phyloP scores from a whole-genome alignment of 2,888 invertebrate species.

The Chrysodeixis includens region DNA sequence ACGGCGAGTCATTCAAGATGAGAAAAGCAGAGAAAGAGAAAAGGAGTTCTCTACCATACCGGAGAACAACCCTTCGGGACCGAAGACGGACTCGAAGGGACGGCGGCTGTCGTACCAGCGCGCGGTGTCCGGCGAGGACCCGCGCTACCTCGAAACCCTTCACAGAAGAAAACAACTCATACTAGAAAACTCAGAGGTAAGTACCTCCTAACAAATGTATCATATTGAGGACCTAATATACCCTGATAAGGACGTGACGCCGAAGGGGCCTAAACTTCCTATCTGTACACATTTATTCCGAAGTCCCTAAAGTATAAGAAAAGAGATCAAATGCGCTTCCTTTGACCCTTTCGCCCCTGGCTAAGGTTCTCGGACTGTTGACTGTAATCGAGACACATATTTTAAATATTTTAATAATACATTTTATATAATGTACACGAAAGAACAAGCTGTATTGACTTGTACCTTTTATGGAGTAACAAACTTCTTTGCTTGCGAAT shows the following conservation, averaged over 20 bases:
- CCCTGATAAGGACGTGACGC: not conserved
- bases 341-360: conserved; percentile 22
- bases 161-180: conserved; percentile 68
- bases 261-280: not conserved
- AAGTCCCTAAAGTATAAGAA: conserved; percentile 5
- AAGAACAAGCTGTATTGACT: not conserved
- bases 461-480: not conserved
- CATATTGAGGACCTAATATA: not conserved
- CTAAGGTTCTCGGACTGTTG: conserved; percentile 13
- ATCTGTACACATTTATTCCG: not conserved
- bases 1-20: conserved; percentile 78
- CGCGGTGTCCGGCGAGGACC: conserved; percentile 84
- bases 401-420: conserved; percentile 8
- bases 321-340: conserved; percentile 9
- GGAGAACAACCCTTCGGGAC: conserved; percentile 64
- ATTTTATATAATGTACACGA: not conserved
- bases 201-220: conserved; percentile 9
- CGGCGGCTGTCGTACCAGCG: conserved; percentile 83
- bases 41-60: conserved; percentile 78
- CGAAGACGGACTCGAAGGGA: conserved; percentile 73
- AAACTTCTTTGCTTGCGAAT: conserved; percentile 24
- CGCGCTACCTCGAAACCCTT: conserved; percentile 70
- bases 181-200: conserved; percentile 75
- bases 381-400: conserved; percentile 7
- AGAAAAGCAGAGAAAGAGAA: conserved; percentile 72